Evolutionary conservation across 2,888 invertebrate genomes (phyloP), one percentile per base, ranked within the genome.

Genomic region (Cylindroiulus punctatus): DNA sequence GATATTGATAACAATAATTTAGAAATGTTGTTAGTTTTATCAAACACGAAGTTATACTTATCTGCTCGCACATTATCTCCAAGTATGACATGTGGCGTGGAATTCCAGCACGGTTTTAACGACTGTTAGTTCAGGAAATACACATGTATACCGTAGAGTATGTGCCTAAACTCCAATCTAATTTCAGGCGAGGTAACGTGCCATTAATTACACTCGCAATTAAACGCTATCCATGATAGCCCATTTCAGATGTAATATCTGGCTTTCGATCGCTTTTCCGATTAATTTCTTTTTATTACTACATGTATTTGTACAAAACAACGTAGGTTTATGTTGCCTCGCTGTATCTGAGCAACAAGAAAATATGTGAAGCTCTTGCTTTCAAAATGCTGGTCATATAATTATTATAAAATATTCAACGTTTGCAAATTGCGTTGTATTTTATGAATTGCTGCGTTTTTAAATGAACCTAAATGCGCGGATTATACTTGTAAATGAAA

Each of bases 401-500:
- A 76, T 76, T 76, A 76, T 76, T 30, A 76, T 76, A 76, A 76
- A 76, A 76, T 76, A 76, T 76, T 76, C 76, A 76, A 76, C 76
- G 76, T 76, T 30, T 17, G 76, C 76, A 76, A 76, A 76, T 76
- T 76, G 76, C 76, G 76, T 76, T 76, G 76, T 76, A 76, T 76
- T 76, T 76, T 76, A 76, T 76, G 76, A 76, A 76, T 76, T 76
- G 76, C 76, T 76, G 30, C 76, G 76, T 76, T 30, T 76, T 76
- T 76, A 76, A 76, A 76, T 76, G 76, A 30, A 76, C 30, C 76
- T 65, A 76, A 76, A 76, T 76, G 76, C 76, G 76, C 76, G 76
- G 76, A 76, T 76, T 76, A 76, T 76, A 76, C 76, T 76, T 76
- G 76, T 76, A 76, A 76, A 76, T 76, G 76, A 76, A 76, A 76